Base-by-base conservation (phyloP, 2,888 invertebrate species). In the Amiota communis region DNA sequence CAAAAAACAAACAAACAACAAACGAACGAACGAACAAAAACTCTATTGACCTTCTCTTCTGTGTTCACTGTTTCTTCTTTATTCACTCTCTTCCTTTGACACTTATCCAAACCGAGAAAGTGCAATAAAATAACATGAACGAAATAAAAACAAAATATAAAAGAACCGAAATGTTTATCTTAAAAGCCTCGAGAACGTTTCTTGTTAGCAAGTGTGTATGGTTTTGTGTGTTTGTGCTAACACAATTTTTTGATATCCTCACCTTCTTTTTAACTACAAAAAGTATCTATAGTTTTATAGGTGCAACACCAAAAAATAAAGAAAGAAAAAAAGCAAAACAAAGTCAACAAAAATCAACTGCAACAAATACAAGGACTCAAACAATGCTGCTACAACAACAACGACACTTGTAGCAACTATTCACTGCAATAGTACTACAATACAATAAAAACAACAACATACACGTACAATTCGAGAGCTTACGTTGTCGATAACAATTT, bases 301-400 rank as follows among this genome's bases (percentile, higher is more conserved):
- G 11, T 20, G 65, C 48, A 36, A 46, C 47, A 36, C 2, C 65
- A 65, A 65, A 17, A 65, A 65, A 65, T 48, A 10, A 13, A 48
- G 48, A 65, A 20, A 65, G 48, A 65, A 61, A 23, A 61, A 13
- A 48, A 51, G 23, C 63, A 51, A 48, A 68, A 68, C 17, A 68
- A 46, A 20, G 47, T 2, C 70, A 64, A 64, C 70, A 48, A 53
- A 70, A 47, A 46, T 10, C 53, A 69, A 68, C 47, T 36, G 48
- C 61, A 59, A 59, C 20, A 20, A 20, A 15, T n/a, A 1, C 53
- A 53, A 53, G 59, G 9, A 71, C 63, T 36, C 8, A 36, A 67
- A 65, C 65, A 46, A 59, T 48, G 51, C 51, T 36, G 46, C 11
- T 23, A 70, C 71, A 72, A 78, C 78, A 70, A 49, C 61, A 12